Conservation (phyloP, 1,140 invertebrate genomes). For the Piezodorus guildinii region DNA sequence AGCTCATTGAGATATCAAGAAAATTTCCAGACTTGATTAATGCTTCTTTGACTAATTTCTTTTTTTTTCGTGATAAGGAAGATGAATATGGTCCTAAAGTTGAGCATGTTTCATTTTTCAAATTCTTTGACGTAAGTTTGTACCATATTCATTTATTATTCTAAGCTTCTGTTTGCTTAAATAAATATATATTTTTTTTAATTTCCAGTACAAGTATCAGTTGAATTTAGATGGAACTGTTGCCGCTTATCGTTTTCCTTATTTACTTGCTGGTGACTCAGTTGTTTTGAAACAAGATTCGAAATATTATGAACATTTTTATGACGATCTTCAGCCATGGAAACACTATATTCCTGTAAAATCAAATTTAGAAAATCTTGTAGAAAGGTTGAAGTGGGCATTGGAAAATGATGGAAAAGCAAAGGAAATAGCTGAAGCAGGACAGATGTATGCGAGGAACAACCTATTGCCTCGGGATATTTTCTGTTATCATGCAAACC, state of each 20-base stretch:
- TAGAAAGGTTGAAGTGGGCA: constrained; percentile 71
- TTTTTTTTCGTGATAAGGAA: constrained; percentile 83
- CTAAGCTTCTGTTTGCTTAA: background rate
- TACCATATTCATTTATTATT: background rate
- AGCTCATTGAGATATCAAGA: constrained; percentile 68
- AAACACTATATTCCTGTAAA: constrained; percentile 78
- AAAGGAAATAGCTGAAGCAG: constrained; percentile 55
- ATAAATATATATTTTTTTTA: constrained; percentile 25
- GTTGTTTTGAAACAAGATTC: constrained; percentile 88
- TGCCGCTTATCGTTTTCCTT: constrained; percentile 88
- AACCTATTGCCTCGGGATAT: constrained; percentile 75
- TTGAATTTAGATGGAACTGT: constrained; percentile 92
- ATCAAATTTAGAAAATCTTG: constrained; percentile 65
- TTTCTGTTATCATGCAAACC: constrained; percentile 75
- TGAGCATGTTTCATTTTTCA: constrained; percentile 79
- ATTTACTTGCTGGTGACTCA: constrained; percentile 74
- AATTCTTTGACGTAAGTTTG: constrained; percentile 81
- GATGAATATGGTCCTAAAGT: constrained; percentile 73
- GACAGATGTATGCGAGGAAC: constrained; percentile 58
- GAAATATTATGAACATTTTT: constrained; percentile 90
- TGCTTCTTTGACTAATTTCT: constrained; percentile 90
- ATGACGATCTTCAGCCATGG: constrained; percentile 57
- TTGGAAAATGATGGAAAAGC: constrained; percentile 61
- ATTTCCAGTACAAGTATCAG: constrained; percentile 89
- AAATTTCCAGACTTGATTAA: constrained; percentile 73